Conservation (phyloP, 2,888 invertebrate species). For the Athripsodes cinereus region DNA sequence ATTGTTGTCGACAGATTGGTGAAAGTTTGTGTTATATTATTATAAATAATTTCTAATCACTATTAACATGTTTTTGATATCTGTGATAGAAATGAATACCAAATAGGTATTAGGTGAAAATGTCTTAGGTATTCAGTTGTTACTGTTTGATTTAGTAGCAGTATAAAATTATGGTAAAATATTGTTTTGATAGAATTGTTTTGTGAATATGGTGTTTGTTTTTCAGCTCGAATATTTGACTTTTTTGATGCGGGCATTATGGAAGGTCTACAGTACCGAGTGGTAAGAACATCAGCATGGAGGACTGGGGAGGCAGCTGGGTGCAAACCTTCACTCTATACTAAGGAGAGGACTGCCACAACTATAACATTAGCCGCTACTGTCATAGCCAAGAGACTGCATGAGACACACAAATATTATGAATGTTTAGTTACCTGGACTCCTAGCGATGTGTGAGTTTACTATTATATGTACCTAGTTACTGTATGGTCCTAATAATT, state of each 20-base stretch:
- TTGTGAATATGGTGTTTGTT: slow-evolving; percentile 34
- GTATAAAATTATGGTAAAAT: no score
- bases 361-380: slow-evolving; percentile 66
- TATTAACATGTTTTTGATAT: no score
- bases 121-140: no score
- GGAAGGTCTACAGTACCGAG: slow-evolving; percentile 83
- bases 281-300: slow-evolving; percentile 57
- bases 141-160: no score
- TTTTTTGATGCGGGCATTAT: slow-evolving; percentile 89
- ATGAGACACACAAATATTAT: slow-evolving; percentile 37
- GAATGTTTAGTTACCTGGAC: slow-evolving; percentile 24
- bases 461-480: no score
- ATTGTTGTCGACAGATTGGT: no score
- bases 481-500: no score
- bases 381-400: slow-evolving; percentile 60
- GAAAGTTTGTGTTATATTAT: no score
- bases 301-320: slow-evolving; percentile 57
- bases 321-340: slow-evolving; percentile 33
- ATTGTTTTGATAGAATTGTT: no score
- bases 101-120: no score
- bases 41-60: no score
- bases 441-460: slow-evolving; percentile 24
- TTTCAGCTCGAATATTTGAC: slow-evolving; percentile 83
- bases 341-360: slow-evolving; percentile 34
- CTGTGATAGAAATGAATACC: no score